These are phyloP conservation scores for Osmerus eperlanus DNA, from an alignment of 2,113 vertebrate genomes.

Conservation along the genomic window DNA sequence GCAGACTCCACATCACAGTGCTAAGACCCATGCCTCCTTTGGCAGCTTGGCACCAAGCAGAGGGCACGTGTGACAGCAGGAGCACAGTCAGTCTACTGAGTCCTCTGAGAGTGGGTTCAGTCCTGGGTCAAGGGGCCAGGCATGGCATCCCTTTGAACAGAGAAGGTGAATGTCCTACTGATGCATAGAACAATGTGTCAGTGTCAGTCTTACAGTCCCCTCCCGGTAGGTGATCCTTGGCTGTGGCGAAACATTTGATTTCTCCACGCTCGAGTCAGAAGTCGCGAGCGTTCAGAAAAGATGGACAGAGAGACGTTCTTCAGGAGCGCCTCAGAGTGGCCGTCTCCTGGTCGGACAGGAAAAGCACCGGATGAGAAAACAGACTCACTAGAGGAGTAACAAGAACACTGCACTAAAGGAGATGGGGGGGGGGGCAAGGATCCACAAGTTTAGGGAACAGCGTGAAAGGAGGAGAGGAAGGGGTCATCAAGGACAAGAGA, in stretches of 20 bases:
- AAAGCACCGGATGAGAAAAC: constrained; percentile 50
- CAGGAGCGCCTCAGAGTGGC: constrained; percentile 59
- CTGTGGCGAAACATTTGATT: constrained; percentile 21
- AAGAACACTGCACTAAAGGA: background rate
- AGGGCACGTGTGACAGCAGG: background rate
- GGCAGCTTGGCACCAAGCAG: constrained; percentile 16
- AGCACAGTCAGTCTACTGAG: too few relatives aligned
- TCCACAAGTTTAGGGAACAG: background rate
- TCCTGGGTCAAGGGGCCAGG: background rate
- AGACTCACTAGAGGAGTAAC: constrained; percentile 43
- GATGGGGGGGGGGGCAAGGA: too few relatives aligned
- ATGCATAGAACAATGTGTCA: constrained; percentile 37
- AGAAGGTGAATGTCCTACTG: constrained; percentile 14
- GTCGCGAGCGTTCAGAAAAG: constrained; percentile 40
- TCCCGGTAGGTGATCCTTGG: constrained; percentile 36
- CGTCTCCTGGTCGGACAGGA: constrained; percentile 55
- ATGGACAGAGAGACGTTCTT: constrained; percentile 28
- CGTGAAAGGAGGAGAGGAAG: background rate
- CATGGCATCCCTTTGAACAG: background rate
- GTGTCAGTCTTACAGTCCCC: constrained; percentile 34
- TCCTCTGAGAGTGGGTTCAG: background rate
- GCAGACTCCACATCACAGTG: constrained; percentile 62
- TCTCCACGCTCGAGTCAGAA: constrained; percentile 36
- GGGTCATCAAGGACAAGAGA: background rate
- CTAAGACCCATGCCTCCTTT: constrained; percentile 46